phyloP scores from a whole-genome alignment of 2,797 vertebrate species.

The Lagocephalus sceleratus region DNA sequence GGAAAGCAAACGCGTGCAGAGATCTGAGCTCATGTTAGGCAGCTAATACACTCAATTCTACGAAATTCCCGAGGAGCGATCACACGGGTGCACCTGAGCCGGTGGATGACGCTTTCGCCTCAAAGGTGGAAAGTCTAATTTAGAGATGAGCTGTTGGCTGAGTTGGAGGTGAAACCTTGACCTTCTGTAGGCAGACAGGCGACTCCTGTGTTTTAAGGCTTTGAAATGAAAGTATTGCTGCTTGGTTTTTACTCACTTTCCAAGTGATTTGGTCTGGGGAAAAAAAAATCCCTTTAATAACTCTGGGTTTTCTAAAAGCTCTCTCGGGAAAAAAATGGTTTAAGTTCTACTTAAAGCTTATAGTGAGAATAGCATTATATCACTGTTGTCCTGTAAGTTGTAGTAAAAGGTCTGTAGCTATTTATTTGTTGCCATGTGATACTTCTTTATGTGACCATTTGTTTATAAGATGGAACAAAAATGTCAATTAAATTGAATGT shows the following conservation, averaged over 20 bases:
- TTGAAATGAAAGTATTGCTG: conserved; percentile 28
- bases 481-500: conserved; percentile 53
- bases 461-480: conserved; percentile 71
- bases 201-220: conserved; percentile 19
- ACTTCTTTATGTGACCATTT: conserved; percentile 66
- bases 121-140: too few species aligned
- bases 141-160: not conserved
- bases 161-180: conserved; percentile 2
- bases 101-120: too few species aligned
- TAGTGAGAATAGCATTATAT: conserved; percentile 71
- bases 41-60: conserved; percentile 33
- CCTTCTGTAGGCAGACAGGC: conserved; percentile 10
- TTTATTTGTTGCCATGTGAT: conserved; percentile 75
- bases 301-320: conserved; percentile 49
- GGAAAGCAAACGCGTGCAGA: conserved; percentile 7
- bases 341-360: conserved; percentile 63
- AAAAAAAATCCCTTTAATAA: conserved; percentile 69
- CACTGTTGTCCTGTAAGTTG: conserved; percentile 75
- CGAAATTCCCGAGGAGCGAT: too few species aligned
- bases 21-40: conserved; percentile 19
- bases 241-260: conserved; percentile 29
- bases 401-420: conserved; percentile 71
- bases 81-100: too few species aligned
- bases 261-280: conserved; percentile 42
- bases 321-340: conserved; percentile 51